Evolutionary conservation across 2,888 invertebrate genomes (phyloP), one percentile per base, ranked within the genome.

Genomic region (Philhelius pedissequus): DNA sequence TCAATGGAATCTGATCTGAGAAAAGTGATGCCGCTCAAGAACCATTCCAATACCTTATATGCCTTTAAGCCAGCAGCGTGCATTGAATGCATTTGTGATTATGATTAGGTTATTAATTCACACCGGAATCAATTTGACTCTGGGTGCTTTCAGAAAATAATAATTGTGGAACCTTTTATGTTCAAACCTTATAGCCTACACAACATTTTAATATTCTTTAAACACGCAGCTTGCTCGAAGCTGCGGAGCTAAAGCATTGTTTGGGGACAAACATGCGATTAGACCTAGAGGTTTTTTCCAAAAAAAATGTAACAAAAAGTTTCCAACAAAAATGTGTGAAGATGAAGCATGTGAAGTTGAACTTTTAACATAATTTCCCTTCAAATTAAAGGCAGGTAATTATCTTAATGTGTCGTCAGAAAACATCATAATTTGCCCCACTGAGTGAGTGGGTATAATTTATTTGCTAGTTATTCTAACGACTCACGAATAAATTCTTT

Each of bases 81-180:
- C 4, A 18, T 43, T 62, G 48, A 54, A 45, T 62, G 50, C 52
- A 48, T 40, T 68, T 73, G 35, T 68, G 68, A 80, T 75, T 62
- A 68, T 68, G 68, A 80, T 75, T 62, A 68, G 69, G 69, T 74
- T 75, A 68, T 73, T 79, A 78, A 78, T 78, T 78, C 73, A 66
- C 68, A 58, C 70, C 74, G 74, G 73, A 68, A 58, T 79, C 73
- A 50, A 66, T 62, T 62, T 30, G 43, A 18, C 13, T 43, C 15
- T 30, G 32, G 45, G 32, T 35, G 15, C 15, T 20, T 70, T 56
- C 25, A 20, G 7, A 20, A 20, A 18, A 32, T 13, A 35, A 30
- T 52, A 18, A 48, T 60, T 58, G 45, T 56, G 40, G 38, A 64
- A 62, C 62, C 56, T 76, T 71, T 81, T 76, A 32, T 54, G 20